phyloP scores from a whole-genome alignment of 64 coral and sea anemone genomes.

The Platygyra sinensis region DNA sequence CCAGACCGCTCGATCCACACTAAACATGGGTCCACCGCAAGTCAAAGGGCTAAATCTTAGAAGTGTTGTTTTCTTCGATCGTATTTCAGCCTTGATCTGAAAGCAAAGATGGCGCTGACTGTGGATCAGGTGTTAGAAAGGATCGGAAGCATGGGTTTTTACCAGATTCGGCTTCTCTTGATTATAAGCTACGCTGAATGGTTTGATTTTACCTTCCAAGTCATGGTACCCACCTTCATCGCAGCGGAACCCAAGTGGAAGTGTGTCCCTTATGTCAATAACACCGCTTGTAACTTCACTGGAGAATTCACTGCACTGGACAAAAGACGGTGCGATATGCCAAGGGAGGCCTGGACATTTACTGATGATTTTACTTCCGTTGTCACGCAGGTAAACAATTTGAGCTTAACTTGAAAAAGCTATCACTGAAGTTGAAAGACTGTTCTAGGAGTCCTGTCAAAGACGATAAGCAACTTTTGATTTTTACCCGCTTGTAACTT shows the following conservation, averaged over 20 bases:
- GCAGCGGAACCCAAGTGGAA: conserved; percentile 48
- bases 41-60: too few relatives aligned
- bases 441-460: too few relatives aligned
- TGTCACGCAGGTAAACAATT: conserved; percentile 30
- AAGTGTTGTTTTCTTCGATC: background rate
- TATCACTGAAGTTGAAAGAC: too few relatives aligned
- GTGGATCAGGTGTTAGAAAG: conserved; percentile 31
- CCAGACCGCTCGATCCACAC: too few relatives aligned
- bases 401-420: too few relatives aligned
- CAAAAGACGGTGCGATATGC: conserved; percentile 10
- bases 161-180: conserved; percentile 37
- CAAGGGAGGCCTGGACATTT: conserved; percentile 48
- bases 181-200: conserved; percentile 44
- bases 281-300: conserved; percentile 10
- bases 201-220: conserved; percentile 2
- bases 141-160: conserved; percentile 42
- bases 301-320: conserved; percentile 11
- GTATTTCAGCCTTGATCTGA: background rate
- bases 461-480: too few relatives aligned
- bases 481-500: too few relatives aligned
- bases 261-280: conserved; percentile 13
- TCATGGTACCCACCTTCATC: conserved; percentile 42
- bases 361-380: conserved; percentile 53
- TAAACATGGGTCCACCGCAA: too few relatives aligned
- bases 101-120: background rate